phyloP scores from a whole-genome alignment of 2,113 vertebrate species.

The Malurus cyaneus region DNA sequence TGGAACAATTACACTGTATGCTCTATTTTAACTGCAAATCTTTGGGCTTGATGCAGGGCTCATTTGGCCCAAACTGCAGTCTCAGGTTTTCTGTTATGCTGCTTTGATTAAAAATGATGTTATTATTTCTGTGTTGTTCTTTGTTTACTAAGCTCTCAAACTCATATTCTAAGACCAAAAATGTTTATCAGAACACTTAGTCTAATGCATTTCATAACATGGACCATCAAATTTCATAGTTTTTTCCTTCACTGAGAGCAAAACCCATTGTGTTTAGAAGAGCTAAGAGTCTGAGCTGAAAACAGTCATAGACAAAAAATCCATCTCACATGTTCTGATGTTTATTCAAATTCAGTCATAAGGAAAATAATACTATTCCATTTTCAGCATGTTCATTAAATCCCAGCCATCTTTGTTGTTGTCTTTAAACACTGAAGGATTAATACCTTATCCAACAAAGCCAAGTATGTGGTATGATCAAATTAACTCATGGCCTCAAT shows the following conservation, averaged over 20 bases:
- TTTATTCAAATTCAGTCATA: neutral
- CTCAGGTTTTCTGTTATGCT: neutral
- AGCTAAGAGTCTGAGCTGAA: neutral
- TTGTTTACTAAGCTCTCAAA: neutral
- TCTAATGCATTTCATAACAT: neutral
- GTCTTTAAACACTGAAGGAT: neutral
- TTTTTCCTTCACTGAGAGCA: neutral
- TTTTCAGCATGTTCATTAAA: neutral
- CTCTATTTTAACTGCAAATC: neutral
- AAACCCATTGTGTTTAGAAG: neutral
- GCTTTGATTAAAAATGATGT: neutral
- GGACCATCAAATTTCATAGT: neutral
- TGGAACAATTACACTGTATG: rapidly evolving
- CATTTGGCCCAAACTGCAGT: neutral
- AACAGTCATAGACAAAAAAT: neutral
- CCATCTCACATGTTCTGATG: neutral
- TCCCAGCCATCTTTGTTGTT: neutral
- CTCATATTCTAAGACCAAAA: neutral
- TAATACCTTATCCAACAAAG: neutral
- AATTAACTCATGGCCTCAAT: neutral
- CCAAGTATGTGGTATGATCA: neutral
- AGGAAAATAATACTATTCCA: neutral
- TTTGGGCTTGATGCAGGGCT: neutral
- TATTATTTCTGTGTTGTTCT: neutral
- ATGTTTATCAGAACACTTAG: neutral